Evolutionary conservation across 2,113 vertebrate genomes (phyloP).

Genomic region (Oxygymnocypris stewartii): DNA sequence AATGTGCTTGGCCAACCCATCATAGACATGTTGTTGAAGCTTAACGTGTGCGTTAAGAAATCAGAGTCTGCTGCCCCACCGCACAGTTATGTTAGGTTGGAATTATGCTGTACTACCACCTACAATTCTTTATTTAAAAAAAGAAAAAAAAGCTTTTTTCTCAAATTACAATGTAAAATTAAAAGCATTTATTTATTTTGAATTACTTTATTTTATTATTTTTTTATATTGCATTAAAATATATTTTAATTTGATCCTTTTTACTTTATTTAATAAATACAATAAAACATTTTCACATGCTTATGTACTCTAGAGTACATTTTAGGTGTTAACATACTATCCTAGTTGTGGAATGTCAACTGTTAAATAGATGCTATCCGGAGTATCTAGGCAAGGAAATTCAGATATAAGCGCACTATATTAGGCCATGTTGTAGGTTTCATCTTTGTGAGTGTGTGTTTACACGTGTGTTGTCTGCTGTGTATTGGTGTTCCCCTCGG

Average conservation of each 20-base stretch:
- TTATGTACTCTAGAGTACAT: too few relatives aligned
- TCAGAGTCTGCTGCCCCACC: background rate
- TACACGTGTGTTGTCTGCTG: background rate
- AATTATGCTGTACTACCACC: background rate
- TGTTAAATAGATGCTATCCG: background rate
- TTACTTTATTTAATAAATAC: too few relatives aligned
- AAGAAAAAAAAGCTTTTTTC: background rate
- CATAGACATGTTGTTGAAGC: background rate
- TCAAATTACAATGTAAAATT: background rate
- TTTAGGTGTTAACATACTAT: background rate
- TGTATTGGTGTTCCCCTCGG: constrained; percentile 30
- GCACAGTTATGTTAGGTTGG: background rate
- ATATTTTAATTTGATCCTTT: too few relatives aligned
- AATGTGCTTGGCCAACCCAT: background rate
- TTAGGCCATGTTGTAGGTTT: constrained; percentile 3
- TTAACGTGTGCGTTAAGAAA: background rate
- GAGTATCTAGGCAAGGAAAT: background rate
- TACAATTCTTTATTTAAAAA: background rate
- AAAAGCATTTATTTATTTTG: background rate
- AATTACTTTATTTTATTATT: background rate
- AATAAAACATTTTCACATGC: too few relatives aligned
- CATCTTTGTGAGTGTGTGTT: constrained; percentile 5
- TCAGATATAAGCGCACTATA: background rate
- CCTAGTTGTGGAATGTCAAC: background rate
- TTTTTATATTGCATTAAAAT: too few relatives aligned